phyloP scores from a whole-genome alignment of 2,797 vertebrate genomes.

The Okamejei kenojei region DNA sequence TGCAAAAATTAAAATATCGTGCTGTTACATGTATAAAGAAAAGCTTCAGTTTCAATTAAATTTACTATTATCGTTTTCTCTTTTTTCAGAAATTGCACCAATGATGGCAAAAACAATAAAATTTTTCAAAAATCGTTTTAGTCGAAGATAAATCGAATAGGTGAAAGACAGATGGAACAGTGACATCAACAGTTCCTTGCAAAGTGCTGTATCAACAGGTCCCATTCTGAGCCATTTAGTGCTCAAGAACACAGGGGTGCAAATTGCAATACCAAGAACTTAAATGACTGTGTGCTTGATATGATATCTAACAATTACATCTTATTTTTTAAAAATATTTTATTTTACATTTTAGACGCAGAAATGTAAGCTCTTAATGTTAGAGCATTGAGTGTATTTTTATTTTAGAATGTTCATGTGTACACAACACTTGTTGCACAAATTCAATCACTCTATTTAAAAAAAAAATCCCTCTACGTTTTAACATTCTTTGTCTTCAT shows the following conservation, averaged over 20 bases:
- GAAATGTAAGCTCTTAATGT: slow-evolving; percentile 24
- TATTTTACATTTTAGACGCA: slow-evolving; percentile 34
- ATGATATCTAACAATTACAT: slow-evolving; percentile 19
- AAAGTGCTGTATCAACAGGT: not conserved
- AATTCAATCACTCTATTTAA: slow-evolving; percentile 31
- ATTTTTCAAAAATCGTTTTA: slow-evolving; percentile 97
- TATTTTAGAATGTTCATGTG: slow-evolving; percentile 16
- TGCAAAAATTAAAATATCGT: not conserved
- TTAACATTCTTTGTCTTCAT: slow-evolving; percentile 13
- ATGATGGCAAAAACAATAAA: slow-evolving; percentile 99
- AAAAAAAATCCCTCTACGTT: slow-evolving; percentile 19
- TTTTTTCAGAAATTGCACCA: slow-evolving; percentile 83
- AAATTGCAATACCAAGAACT: slow-evolving; percentile 37
- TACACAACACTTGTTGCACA: slow-evolving; percentile 36
- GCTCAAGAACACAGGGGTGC: not conserved
- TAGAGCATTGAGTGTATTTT: slow-evolving; percentile 8
- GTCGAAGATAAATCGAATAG: slow-evolving; percentile 71
- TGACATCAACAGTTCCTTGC: not conserved
- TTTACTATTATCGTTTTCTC: not conserved
- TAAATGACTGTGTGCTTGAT: slow-evolving; percentile 7
- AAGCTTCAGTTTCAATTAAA: not conserved
- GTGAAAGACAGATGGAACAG: slow-evolving; percentile 10
- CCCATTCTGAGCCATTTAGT: slow-evolving; percentile 25
- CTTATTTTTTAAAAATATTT: slow-evolving; percentile 35
- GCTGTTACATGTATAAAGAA: not conserved